Evolutionary conservation across 2,113 vertebrate species (phyloP).

Genomic region (Chaetodon auriga): DNA sequence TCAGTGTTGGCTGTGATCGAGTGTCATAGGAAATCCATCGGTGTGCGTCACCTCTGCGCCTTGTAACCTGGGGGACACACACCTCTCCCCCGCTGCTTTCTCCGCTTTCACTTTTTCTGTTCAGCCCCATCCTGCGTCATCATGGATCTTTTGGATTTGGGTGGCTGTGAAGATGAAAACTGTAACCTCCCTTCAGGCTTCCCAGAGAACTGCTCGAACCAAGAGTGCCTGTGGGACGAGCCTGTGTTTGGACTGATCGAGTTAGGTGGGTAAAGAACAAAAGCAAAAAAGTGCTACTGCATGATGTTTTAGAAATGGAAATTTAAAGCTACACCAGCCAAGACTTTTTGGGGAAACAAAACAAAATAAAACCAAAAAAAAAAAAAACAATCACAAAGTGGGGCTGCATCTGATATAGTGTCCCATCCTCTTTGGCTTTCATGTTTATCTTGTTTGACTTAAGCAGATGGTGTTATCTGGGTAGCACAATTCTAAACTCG

Average conservation of each 20-base stretch:
- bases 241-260: constrained; percentile 65
- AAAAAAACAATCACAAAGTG: neutral
- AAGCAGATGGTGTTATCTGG: neutral
- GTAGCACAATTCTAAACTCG: neutral
- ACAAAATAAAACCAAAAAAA: neutral
- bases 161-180: constrained; percentile 62
- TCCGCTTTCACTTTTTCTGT: neutral
- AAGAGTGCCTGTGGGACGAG: constrained; percentile 61
- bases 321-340: neutral
- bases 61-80: constrained; percentile 51
- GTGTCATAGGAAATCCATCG: constrained; percentile 73
- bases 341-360: neutral
- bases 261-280: constrained; percentile 65
- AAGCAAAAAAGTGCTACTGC: neutral
- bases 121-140: neutral
- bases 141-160: constrained; percentile 56
- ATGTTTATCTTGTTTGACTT: neutral
- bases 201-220: constrained; percentile 51
- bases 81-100: constrained; percentile 19
- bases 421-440: neutral
- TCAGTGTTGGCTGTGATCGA: constrained; percentile 40
- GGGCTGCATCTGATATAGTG: neutral
- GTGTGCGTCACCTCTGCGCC: constrained; percentile 59
- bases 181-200: constrained; percentile 34
- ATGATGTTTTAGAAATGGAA: neutral